Evolutionary conservation across 2,888 invertebrate species (phyloP).

Genomic region (Phyllotreta cruciferae): DNA sequence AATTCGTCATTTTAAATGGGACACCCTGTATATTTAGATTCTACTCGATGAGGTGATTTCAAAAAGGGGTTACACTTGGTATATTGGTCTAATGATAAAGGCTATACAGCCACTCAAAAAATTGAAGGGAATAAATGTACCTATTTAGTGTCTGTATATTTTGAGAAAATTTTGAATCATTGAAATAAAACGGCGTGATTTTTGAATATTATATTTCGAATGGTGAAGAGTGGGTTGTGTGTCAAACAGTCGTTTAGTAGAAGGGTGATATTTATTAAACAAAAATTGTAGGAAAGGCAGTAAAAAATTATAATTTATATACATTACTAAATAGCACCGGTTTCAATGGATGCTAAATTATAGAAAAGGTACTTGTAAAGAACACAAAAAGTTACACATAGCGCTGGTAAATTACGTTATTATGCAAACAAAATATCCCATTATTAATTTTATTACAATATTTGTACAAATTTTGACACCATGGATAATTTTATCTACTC

Average conservation of each 20-base stretch:
- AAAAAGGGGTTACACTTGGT: too few species aligned
- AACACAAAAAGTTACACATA: conserved; percentile 17
- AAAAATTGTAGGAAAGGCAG: conserved; percentile 25
- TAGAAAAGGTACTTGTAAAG: conserved; percentile 16
- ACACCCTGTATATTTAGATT: too few species aligned
- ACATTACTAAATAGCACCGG: conserved; percentile 24
- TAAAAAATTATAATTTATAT: conserved; percentile 24
- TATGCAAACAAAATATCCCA: conserved; percentile 11
- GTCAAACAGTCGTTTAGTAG: conserved; percentile 19
- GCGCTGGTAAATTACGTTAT: neutral
- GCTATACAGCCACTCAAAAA: too few species aligned
- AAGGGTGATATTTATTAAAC: conserved; percentile 16
- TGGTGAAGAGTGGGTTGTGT: conserved; percentile 19
- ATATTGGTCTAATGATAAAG: too few species aligned
- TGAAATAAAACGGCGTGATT: conserved; percentile 3
- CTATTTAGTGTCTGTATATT: too few species aligned
- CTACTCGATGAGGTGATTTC: too few species aligned
- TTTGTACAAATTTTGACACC: conserved; percentile 10
- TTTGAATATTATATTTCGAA: conserved; percentile 22
- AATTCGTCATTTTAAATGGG: too few species aligned
- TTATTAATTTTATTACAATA: neutral
- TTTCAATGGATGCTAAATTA: conserved; percentile 13
- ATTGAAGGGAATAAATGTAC: too few species aligned
- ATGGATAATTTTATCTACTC: conserved; percentile 8
- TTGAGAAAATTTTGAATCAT: too few species aligned